Base-by-base conservation (phyloP, 2,797 vertebrate genomes). In the Anguilla megastoma region DNA sequence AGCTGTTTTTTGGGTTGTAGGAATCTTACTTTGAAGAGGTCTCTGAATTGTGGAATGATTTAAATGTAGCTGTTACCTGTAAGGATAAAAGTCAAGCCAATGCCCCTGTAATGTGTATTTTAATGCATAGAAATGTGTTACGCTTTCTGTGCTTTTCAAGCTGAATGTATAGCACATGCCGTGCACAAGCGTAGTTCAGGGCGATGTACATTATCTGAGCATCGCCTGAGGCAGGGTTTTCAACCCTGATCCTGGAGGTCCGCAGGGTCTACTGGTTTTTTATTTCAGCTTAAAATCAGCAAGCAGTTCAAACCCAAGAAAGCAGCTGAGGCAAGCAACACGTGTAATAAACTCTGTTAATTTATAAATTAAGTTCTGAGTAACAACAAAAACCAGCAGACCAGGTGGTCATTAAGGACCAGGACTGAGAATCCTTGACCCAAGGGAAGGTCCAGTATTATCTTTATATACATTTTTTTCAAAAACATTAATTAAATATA, bases 1-100 rank as follows among this genome's bases (percentile, higher is more conserved):
- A 27, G 24, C 48, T 58, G 69, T 71, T 36, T 69, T 71, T 88
- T 48, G 36, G 63, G 60, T 50, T 14, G 84, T 36, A 14, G 33
- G 21, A 82, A n/a, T 14, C 41, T 50, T 48, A 21, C 79, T 82
- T 82, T 82, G 79, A 82, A 82, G 41, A 21, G 50, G 18, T 3
- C 76, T 80, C 14, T 76, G n/a, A 24, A 71, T 41, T 79, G 33
- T 79, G 74, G 74, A 79, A 41, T 80, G 36, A 80, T 80, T 80
- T 80, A 45, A 45, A 80, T 82, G 16, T 14, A 50, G 79, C 79
- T 27, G 79, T 24, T 50, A n/a, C 16, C 36, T 21, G 45, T 45
- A 8, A 12, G 14, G 24, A 69, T 3, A 74, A 5, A 14, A 74
- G 58, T 21, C 12, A 14, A 33, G 6, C 60, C 24, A 1, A 69